These are phyloP conservation scores for Lucinisca nassula DNA, from an alignment of 2,888 invertebrate genomes.

Conservation along the genomic window DNA sequence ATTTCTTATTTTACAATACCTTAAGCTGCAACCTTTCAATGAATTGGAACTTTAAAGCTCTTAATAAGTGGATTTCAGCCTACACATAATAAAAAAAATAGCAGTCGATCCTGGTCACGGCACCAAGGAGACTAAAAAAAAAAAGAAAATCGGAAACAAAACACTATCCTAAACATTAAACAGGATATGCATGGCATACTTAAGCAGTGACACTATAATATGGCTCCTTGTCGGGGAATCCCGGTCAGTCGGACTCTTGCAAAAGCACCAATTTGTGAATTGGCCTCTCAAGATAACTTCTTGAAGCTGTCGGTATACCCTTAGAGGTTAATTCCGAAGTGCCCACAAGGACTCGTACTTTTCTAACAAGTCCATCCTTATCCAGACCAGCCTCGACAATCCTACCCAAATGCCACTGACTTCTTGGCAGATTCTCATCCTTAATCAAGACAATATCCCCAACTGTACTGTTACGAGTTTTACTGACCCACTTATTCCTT, in stretches of 20 bases:
- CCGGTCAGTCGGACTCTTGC: conserved; percentile 25
- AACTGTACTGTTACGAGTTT: not conserved
- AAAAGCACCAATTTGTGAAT: conserved; percentile 13
- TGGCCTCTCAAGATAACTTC: conserved; percentile 10
- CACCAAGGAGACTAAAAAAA: no score
- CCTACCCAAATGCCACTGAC: not conserved
- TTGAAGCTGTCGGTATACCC: not conserved
- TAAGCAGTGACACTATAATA: no score
- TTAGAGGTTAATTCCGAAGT: not conserved
- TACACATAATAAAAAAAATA: no score
- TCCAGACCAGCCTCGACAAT: not conserved
- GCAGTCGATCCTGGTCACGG: no score
- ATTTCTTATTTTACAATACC: no score
- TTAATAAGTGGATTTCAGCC: no score
- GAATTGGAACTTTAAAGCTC: no score
- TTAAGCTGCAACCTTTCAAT: no score
- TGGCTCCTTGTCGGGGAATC: conserved; percentile 33
- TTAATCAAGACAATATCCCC: conserved; percentile 13
- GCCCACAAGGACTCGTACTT: not conserved
- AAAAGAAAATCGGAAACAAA: no score
- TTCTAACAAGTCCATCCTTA: conserved; percentile 11
- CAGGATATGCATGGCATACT: no score
- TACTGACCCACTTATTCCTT: not conserved
- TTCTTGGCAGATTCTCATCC: not conserved
- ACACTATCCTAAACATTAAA: no score